Evolutionary conservation across 2,888 invertebrate species (phyloP).

Genomic region (Xestia ashworthii): DNA sequence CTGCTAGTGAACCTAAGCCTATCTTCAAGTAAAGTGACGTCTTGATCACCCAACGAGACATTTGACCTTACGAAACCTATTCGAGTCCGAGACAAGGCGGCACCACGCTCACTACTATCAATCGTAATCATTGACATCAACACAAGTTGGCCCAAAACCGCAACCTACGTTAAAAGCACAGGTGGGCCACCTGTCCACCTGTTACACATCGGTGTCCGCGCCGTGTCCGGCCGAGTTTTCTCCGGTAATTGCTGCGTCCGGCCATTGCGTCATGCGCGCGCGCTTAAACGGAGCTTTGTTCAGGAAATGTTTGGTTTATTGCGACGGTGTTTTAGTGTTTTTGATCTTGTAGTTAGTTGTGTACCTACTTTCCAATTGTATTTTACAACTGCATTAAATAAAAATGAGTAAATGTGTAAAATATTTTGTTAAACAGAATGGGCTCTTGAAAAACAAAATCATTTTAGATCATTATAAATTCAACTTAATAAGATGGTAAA

Average conservation of each 20-base stretch:
- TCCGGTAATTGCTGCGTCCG: constrained; percentile 69
- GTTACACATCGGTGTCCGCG: constrained; percentile 49
- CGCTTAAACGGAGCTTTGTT: constrained; percentile 51
- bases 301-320: constrained; percentile 50
- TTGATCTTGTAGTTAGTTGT: constrained; percentile 15
- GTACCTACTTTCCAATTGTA: constrained; percentile 13
- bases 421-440: background rate
- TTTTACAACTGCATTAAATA: background rate
- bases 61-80: background rate
- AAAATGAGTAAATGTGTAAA: background rate
- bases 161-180: constrained; percentile 33
- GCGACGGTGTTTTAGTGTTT: constrained; percentile 15
- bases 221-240: constrained; percentile 67
- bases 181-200: constrained; percentile 42
- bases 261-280: constrained; percentile 54
- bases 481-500: constrained; percentile 18
- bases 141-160: constrained; percentile 34
- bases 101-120: constrained; percentile 12
- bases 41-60: background rate
- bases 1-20: background rate
- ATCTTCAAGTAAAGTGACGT: background rate
- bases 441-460: background rate
- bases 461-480: constrained; percentile 2
- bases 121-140: constrained; percentile 4
- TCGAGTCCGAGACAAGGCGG: constrained; percentile 22